Evolutionary conservation across 2,113 vertebrate species (phyloP), one percentile per base, ranked within the genome.

Genomic region (Aplodontia rufa): DNA sequence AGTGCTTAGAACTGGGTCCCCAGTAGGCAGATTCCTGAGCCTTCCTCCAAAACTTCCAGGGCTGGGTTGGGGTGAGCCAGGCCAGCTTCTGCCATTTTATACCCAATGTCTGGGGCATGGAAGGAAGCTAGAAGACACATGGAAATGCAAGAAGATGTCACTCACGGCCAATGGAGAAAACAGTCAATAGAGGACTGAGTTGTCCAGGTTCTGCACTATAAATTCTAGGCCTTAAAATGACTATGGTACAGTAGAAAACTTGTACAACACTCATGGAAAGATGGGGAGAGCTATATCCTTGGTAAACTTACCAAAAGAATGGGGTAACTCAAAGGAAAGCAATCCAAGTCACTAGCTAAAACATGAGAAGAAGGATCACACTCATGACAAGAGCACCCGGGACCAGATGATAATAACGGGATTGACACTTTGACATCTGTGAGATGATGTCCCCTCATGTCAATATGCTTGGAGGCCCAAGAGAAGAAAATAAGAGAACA

Each of bases 371-470:
- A 17, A 1, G 17, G 58, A 4, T 20, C 14, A 14, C 40, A 28
- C 30, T 22, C 3, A 62, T 45, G 66, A 32, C 14, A 3, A 42
- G 49, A 32, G 24, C n/a, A n/a, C n/a, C 30, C 24, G n/a, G 9
- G 13, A 19, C 30, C n/a, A n/a, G n/a, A 64, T 1, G 5, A 5
- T 5, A 8, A 47, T 3, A 51, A 24, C 0, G 58, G 42, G 28
- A 8, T 0, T 1, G 37, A 16, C 22, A n/a, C 14, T 22, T 3
- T 45, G 74, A 6, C 3, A 8, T 45, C 1, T 7, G 30, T 66
- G 24, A 28, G 5, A 17, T 0, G 5, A 8, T 11, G n/a, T 16
- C 30, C 35, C 16, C 5, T 16, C 35, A 22, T 14, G 3, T 1
- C 11, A 0, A 32, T 3, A 1, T 9, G 4, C 8, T 7, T 24